Conservation (phyloP, 1,140 invertebrate species). For the Samia ricini region DNA sequence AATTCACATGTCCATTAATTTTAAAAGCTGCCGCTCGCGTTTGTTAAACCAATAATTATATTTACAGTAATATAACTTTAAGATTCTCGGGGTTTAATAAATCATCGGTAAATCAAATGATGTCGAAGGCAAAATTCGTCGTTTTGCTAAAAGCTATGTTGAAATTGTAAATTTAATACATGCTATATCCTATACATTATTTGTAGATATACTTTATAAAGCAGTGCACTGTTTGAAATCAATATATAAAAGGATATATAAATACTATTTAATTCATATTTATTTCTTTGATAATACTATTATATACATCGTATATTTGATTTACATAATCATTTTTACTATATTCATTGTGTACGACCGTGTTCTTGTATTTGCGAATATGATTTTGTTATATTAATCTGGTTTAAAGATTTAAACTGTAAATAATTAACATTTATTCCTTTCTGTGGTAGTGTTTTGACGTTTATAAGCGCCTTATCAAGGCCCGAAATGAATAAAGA, state of each 20-base stretch:
- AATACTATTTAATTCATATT: too few relatives aligned
- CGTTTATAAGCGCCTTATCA: too few relatives aligned
- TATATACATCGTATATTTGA: too few relatives aligned
- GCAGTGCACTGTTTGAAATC: neutral
- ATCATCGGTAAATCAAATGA: constrained; percentile 59
- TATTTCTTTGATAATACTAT: too few relatives aligned
- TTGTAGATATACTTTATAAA: neutral
- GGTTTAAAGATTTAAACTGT: too few relatives aligned
- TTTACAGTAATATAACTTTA: constrained; percentile 52
- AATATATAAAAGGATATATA: neutral
- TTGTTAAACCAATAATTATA: constrained; percentile 68
- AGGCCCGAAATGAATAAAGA: too few relatives aligned
- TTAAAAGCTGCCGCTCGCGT: constrained; percentile 60
- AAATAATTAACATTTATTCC: too few relatives aligned
- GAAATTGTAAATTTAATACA: constrained; percentile 43
- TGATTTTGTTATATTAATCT: too few relatives aligned
- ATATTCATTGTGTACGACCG: too few relatives aligned
- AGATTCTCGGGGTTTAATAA: constrained; percentile 45
- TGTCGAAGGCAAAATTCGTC: constrained; percentile 27
- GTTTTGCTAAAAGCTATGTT: constrained; percentile 36
- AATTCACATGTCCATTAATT: constrained; percentile 71
- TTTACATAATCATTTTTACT: too few relatives aligned
- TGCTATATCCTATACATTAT: neutral
- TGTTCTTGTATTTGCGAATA: too few relatives aligned
- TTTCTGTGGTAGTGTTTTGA: too few relatives aligned